Percentiles rank a stretch among this genome's conserved stretches.
Conservation (phyloP, 2,797 vertebrate species). For the Pseudopleuronectes americanus region DNA sequence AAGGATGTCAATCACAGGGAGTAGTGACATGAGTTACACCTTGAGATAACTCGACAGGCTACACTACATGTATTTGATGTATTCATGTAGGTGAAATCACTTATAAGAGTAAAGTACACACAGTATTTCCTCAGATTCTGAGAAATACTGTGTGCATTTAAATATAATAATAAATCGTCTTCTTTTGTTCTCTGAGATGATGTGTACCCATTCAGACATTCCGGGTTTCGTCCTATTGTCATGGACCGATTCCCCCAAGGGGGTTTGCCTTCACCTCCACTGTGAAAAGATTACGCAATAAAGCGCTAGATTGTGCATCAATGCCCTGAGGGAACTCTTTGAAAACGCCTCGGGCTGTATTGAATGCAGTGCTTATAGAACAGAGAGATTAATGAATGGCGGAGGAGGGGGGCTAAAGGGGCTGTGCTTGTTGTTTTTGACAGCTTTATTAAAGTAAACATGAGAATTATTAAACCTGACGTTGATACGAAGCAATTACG, state of each 20-base stretch:
- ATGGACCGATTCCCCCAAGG: constrained; percentile 19
- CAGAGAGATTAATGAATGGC: constrained; percentile 11
- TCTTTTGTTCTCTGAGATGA: constrained; percentile 1
- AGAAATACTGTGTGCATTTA: too few relatives aligned
- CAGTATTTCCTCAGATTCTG: not conserved
- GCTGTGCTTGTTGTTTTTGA: constrained; percentile 7
- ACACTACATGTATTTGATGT: not conserved
- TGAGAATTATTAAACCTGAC: constrained; percentile 5
- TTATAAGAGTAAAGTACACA: not conserved
- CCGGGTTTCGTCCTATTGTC: constrained; percentile 10
- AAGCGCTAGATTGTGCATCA: constrained; percentile 40
- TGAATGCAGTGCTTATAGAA: constrained; percentile 32
- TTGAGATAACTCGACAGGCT: not conserved
- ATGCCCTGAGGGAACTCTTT: constrained; percentile 22
- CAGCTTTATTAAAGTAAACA: constrained; percentile 29
- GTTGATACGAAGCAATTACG: constrained; percentile 13
- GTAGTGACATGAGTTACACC: not conserved
- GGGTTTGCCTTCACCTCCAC: constrained; percentile 8
- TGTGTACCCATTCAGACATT: constrained; percentile 2
- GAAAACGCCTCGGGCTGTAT: constrained; percentile 35
- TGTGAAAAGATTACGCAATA: constrained; percentile 42
- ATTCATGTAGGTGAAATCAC: not conserved
- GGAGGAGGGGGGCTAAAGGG: not conserved
- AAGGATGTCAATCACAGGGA: not conserved
- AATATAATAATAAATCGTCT: too few relatives aligned